Conservation (phyloP, 2,113 vertebrate species). For the Dolichallabes microphthalmus region DNA sequence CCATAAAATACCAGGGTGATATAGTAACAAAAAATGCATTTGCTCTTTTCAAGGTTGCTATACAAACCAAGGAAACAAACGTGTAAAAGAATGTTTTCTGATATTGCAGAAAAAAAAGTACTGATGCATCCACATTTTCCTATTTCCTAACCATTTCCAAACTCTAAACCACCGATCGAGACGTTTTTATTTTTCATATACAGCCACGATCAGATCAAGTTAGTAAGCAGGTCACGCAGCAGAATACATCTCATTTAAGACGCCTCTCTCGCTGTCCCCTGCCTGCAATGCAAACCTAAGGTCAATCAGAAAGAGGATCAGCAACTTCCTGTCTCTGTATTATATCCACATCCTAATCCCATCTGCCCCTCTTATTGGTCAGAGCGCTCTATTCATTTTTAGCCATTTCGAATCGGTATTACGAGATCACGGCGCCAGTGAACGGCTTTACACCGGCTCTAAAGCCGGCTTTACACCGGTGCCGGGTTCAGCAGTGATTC, state of each 20-base stretch:
- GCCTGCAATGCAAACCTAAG: slow-evolving; percentile 17
- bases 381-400: neutral
- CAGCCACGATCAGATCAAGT: neutral
- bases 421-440: neutral
- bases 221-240: neutral
- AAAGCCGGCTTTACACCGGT: neutral
- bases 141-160: neutral
- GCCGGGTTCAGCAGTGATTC: neutral
- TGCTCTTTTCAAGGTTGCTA: neutral
- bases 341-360: neutral
- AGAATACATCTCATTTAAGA: neutral
- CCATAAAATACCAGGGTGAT: neutral
- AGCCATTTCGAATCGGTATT: neutral
- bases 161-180: neutral
- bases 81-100: neutral
- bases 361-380: neutral
- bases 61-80: neutral
- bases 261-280: neutral
- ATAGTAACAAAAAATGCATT: neutral
- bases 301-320: slow-evolving; percentile 39
- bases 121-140: too few species aligned
- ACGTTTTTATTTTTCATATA: neutral
- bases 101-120: neutral
- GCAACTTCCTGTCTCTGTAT: slow-evolving; percentile 39
- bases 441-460: neutral